A percentile compares a stretch with the other conserved stretches of the same genome.
Conservation (phyloP, 2,888 invertebrate genomes). For the Dinocampus coccinellae region DNA sequence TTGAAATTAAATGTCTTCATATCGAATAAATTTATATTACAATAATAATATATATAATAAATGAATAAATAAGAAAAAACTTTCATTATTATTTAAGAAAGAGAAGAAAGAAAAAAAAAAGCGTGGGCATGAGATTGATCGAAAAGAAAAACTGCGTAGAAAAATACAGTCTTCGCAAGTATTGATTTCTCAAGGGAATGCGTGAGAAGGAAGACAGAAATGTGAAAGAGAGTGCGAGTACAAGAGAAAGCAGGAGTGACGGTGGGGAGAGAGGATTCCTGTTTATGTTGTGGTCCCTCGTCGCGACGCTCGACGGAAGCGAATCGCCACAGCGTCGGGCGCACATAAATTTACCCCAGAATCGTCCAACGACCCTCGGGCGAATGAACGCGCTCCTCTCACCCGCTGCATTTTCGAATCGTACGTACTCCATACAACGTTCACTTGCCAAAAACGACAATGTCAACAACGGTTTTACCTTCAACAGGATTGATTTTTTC, state of each 20-base stretch:
- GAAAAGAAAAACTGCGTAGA: constrained; percentile 19
- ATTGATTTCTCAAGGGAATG: constrained; percentile 40
- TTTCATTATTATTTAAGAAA: too few relatives aligned
- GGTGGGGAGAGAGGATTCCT: neutral
- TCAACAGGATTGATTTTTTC: constrained; percentile 7
- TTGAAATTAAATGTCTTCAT: too few relatives aligned
- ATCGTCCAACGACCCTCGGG: constrained; percentile 47
- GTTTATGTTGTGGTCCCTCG: constrained; percentile 23
- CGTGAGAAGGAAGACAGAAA: neutral
- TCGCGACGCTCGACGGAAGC: constrained; percentile 25
- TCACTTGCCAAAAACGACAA: constrained; percentile 36
- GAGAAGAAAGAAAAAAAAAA: too few relatives aligned
- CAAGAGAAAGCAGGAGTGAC: neutral
- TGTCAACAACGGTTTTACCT: constrained; percentile 24
- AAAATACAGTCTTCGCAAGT: constrained; percentile 36
- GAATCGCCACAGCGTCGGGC: constrained; percentile 28
- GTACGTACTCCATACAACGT: neutral
- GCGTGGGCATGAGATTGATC: constrained; percentile 1
- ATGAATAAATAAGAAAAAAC: too few relatives aligned
- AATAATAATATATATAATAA: too few relatives aligned
- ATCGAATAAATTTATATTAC: too few relatives aligned
- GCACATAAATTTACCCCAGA: constrained; percentile 51
- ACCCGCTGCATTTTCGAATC: constrained; percentile 12
- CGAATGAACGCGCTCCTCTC: constrained; percentile 11
- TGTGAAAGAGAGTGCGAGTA: constrained; percentile 4